These are phyloP conservation scores for Lamproptera curius DNA, from an alignment of 2,888 invertebrate species.

Conservation along the genomic window DNA sequence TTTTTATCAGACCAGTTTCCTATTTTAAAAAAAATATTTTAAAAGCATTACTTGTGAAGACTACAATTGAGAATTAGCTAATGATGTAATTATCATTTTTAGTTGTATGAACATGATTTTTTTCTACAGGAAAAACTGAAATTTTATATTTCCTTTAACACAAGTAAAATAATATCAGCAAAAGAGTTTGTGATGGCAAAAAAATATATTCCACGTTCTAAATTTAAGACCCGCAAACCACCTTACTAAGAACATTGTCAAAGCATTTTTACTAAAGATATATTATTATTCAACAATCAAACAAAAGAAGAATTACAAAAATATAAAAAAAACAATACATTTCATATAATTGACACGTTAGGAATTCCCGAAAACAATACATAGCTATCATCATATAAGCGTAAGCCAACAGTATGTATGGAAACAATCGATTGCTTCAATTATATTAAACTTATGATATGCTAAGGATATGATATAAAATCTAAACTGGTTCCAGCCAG, in stretches of 20 bases:
- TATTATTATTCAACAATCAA: no score
- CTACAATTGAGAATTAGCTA: no score
- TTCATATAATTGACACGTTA: conserved; percentile 6
- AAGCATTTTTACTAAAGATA: no score
- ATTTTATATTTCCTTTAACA: not conserved
- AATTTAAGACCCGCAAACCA: no score
- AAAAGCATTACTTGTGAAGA: no score
- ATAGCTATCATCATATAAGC: conserved; percentile 18
- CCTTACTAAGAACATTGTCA: no score
- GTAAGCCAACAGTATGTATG: conserved; percentile 38
- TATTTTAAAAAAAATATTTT: not conserved
- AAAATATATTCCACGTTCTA: not conserved
- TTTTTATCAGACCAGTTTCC: not conserved
- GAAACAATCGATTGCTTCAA: conserved; percentile 43
- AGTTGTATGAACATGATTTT: not conserved
- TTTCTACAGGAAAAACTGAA: not conserved
- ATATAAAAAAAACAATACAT: conserved; percentile 1
- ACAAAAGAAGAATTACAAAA: not conserved
- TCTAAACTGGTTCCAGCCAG: conserved; percentile 69
- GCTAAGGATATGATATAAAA: conserved; percentile 76
- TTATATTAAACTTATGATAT: conserved; percentile 63
- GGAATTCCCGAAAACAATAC: conserved; percentile 4
- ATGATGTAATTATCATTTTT: no score
- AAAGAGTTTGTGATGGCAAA: no score
- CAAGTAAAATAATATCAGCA: not conserved